Conservation (phyloP, 2,888 invertebrate species). For the Epirrhoe alternata region DNA sequence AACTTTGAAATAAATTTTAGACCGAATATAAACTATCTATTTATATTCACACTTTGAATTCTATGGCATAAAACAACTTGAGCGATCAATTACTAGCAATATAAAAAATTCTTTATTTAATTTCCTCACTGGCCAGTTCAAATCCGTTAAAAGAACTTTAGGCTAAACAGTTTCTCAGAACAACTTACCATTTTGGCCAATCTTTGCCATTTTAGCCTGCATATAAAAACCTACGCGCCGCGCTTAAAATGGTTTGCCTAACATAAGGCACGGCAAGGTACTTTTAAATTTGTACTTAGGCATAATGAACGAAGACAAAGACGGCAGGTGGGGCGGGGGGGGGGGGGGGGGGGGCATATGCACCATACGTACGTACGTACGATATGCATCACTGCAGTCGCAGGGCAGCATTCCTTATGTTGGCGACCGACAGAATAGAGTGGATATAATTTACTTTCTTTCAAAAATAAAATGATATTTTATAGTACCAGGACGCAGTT, state of each 20-base stretch:
- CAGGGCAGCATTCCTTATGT: slow-evolving; percentile 78
- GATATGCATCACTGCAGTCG: slow-evolving; percentile 83
- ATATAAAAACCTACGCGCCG: slow-evolving; percentile 19
- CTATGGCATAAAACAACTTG: not conserved
- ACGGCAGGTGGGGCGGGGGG: slow-evolving; percentile 57
- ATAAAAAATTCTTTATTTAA: not conserved
- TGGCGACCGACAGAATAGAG: slow-evolving; percentile 54
- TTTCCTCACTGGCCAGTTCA: not conserved
- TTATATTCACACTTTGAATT: not conserved
- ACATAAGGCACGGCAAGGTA: slow-evolving; percentile 27
- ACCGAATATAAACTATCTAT: not conserved
- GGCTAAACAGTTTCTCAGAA: not conserved
- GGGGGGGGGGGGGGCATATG: slow-evolving; percentile 61
- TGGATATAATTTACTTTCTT: slow-evolving; percentile 56
- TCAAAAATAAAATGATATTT: too few species aligned
- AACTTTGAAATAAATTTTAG: slow-evolving; percentile 27
- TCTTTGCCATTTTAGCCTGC: slow-evolving; percentile 4
- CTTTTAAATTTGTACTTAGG: slow-evolving; percentile 55
- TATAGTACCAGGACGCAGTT: too few species aligned
- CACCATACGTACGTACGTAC: slow-evolving; percentile 74
- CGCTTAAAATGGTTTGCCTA: slow-evolving; percentile 18
- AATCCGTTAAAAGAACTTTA: not conserved
- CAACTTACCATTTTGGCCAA: not conserved
- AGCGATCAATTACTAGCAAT: not conserved
- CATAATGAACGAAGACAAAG: slow-evolving; percentile 74